A percentile compares a stretch with the other conserved stretches of the same genome.
phyloP scores from a whole-genome alignment of 92 coral and sea anemone genomes.

The Pocillopora grandis region DNA sequence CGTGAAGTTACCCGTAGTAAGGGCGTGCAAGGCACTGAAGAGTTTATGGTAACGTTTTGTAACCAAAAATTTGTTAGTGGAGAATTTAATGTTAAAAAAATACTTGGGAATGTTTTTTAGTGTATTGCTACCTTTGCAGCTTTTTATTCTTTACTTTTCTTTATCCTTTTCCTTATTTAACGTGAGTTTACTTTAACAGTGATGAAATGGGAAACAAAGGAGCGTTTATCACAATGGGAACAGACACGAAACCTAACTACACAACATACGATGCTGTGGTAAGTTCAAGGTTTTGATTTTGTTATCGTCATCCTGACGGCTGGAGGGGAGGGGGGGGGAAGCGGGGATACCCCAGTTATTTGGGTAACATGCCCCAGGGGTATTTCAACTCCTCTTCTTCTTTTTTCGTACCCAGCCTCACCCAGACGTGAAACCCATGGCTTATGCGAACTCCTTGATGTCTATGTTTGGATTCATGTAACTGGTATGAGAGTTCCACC shows the following conservation, averaged over 20 bases:
- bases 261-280: slow-evolving; percentile 98
- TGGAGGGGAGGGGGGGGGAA: background rate
- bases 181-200: slow-evolving; percentile 38
- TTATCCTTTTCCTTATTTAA: background rate
- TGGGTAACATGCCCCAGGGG: background rate
- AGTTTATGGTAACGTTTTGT: no score
- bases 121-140: background rate
- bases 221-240: slow-evolving; percentile 90
- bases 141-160: background rate
- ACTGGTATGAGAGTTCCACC: slow-evolving; percentile 10
- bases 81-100: no score
- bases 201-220: slow-evolving; percentile 99
- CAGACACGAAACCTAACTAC: slow-evolving; percentile 83
- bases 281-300: slow-evolving; percentile 25
- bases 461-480: slow-evolving; percentile 94
- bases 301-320: background rate
- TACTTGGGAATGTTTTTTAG: background rate
- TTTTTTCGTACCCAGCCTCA: slow-evolving; percentile 73
- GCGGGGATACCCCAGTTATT: background rate
- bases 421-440: slow-evolving; percentile 98
- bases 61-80: no score
- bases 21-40: no score
- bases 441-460: slow-evolving; percentile 94
- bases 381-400: background rate
- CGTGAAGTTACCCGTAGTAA: no score